Base-by-base conservation (phyloP, 2,797 vertebrate species). In the Hozukius guyotensis region DNA sequence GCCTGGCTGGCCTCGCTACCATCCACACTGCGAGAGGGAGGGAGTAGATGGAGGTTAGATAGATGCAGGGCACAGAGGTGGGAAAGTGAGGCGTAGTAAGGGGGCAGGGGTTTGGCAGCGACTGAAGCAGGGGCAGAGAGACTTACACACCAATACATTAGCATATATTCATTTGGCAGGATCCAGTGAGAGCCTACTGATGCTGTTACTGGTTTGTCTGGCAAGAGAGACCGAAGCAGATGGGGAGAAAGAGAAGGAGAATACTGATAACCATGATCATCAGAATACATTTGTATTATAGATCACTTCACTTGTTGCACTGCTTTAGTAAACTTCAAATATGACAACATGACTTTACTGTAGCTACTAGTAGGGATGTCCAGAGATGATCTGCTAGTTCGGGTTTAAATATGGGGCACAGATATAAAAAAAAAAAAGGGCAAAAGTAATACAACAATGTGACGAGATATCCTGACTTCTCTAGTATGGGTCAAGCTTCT, bases 161-260 rank as follows among this genome's bases (percentile, higher is more conserved):
- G 90, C 91, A 93, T 94, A 87, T 91, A 92, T 92, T 89, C 68
- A 90, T 91, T 89, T 92, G 92, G 90, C 89, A 90, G 82, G 75
- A 87, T 88, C 89, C 78, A 80, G 86, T 20, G 83, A 90, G 84
- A 89, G 77, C 61, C 81, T 65, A 84, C 77, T 89, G 91, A 89
- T 89, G 84, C 77, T 89, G 80, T 31, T 89, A 76, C 84, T 87
- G 89, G 88, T 90, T 87, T 89, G 79, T 87, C 85, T 91, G 89
- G 88, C 77, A 84, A 49, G 80, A 77, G 60, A 61, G 75, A 69
- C 65, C 59, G 42, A 76, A 88, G 83, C 89, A 92, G 91, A 93
- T 91, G 90, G 89, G 71, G 57, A 73, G 75, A 77, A 75, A 77
- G 68, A 65, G 84, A 85, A 69, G 78, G 67, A 74, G 84, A 88